Evolutionary conservation across 1,140 invertebrate species (phyloP), one percentile per base, ranked within the genome.

Genomic region (Callitettix versicolor): DNA sequence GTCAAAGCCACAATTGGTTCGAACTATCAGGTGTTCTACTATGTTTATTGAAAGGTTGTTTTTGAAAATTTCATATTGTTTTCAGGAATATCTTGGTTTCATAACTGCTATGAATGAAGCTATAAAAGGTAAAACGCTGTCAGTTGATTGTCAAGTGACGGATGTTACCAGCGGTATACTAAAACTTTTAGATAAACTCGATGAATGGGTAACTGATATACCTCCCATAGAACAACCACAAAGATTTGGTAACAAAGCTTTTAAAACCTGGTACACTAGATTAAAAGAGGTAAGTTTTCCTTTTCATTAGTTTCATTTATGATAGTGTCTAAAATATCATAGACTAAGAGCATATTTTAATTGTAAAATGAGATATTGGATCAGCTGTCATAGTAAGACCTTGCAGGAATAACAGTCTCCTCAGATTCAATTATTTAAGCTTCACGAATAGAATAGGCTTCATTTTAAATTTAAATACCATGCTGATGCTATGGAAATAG

Each of bases 201-300:
- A 85, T 58, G 68, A 76, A 54, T 79, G 87, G 72, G 81, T 96
- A 56, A 81, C 87, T 64, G 82, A 94, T 60, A 90, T 84, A 60
- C 92, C 91, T 38, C 91, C 93, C 0, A 76, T 93, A 46, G 87
- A 96, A 58, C 92, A 97, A 66, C 92, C 93, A 1, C 92, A 96
- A 69, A 73, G 95, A 59, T 98, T 97, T 81, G 95, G 95, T 12
- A 98, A 99, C 68, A 86, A 87, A 69, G 89, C 95, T 1, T 99
- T 94, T 69, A 78, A 85, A 61, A 76, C 75, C 21, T 99, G 90
- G 85, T 84, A 88, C 60, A 65, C 74, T n/a, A 82, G 79, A 69
- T 67, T 98, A n/a, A 79, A 83, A 65, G 72, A 83, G 67, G 90
- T 90, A 70, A n/a, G n/a, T n/a, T n/a, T n/a, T n/a, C n/a, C n/a